A percentile compares a stretch with the other conserved stretches of the same genome.
These are phyloP conservation scores for Rhinichthys osculus DNA, from an alignment of 2,797 vertebrate genomes.

Conservation along the genomic window DNA sequence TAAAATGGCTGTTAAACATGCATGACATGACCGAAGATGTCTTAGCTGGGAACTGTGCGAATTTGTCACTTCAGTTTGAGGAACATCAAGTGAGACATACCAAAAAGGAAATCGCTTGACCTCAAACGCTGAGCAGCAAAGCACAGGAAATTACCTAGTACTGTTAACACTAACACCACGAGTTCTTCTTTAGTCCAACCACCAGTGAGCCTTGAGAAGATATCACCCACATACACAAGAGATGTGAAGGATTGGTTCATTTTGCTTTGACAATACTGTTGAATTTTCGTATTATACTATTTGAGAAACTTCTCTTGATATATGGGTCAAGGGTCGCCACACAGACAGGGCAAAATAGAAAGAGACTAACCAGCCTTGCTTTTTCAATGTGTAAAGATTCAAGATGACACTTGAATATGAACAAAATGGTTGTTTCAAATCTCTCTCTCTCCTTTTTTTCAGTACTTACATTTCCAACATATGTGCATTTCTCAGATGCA, in stretches of 20 bases:
- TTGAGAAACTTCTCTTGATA: background rate
- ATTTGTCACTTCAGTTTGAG: slow-evolving; percentile 63
- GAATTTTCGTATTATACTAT: background rate
- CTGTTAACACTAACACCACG: slow-evolving; percentile 55
- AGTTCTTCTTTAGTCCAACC: slow-evolving; percentile 51
- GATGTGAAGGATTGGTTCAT: background rate
- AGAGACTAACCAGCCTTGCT: background rate
- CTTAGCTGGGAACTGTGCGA: slow-evolving; percentile 50
- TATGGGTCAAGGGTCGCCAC: background rate
- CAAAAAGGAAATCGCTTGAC: slow-evolving; percentile 68
- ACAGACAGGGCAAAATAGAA: background rate
- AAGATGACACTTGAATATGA: background rate
- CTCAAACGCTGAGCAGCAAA: slow-evolving; percentile 63
- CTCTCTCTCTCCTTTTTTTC: background rate
- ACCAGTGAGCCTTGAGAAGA: slow-evolving; percentile 15
- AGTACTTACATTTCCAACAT: background rate
- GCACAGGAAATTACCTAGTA: slow-evolving; percentile 65
- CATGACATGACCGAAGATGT: slow-evolving; percentile 24
- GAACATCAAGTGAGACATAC: slow-evolving; percentile 62
- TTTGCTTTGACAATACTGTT: background rate
- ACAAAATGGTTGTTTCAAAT: background rate
- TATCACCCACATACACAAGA: slow-evolving; percentile 13
- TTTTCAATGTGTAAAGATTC: background rate
- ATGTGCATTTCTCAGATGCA: background rate
- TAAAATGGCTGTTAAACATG: slow-evolving; percentile 35